Evolutionary conservation across 2,797 vertebrate genomes (phyloP).

Genomic region (Channallabes apus): DNA sequence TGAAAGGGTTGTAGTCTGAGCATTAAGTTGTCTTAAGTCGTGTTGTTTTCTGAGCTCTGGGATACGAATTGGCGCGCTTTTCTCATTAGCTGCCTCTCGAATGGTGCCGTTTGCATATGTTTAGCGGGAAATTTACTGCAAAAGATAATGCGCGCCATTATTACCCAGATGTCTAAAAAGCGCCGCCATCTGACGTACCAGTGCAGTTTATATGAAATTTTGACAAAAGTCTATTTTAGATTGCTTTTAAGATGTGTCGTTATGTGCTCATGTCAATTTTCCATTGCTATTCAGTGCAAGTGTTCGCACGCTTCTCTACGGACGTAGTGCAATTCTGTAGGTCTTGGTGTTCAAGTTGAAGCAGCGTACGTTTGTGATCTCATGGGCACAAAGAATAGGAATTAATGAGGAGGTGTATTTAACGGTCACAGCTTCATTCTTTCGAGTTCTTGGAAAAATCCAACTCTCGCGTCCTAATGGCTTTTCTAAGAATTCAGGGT

Average conservation of each 20-base stretch:
- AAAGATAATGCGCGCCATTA: not conserved
- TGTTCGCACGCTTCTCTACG: not conserved
- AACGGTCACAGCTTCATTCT: not conserved
- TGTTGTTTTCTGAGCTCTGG: not conserved
- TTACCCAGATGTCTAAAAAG: not conserved
- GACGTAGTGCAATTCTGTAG: not conserved
- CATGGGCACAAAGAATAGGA: not conserved
- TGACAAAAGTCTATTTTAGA: not conserved
- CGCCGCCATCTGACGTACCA: not conserved
- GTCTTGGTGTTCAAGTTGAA: not conserved
- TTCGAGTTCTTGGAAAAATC: not conserved
- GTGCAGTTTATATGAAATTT: not conserved
- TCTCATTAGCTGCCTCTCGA: not conserved
- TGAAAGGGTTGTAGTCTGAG: constrained; percentile 12
- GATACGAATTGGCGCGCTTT: not conserved
- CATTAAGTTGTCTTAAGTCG: not conserved
- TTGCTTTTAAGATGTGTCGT: not conserved
- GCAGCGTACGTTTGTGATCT: not conserved
- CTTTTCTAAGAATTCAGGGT: not conserved
- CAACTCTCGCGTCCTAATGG: not conserved
- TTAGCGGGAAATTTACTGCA: not conserved
- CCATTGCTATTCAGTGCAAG: not conserved
- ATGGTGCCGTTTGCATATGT: not conserved
- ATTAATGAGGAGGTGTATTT: not conserved
- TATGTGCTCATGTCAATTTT: too few relatives aligned